phyloP scores from a whole-genome alignment of 2,797 vertebrate species.

The Hypotaenidia philippensis region DNA sequence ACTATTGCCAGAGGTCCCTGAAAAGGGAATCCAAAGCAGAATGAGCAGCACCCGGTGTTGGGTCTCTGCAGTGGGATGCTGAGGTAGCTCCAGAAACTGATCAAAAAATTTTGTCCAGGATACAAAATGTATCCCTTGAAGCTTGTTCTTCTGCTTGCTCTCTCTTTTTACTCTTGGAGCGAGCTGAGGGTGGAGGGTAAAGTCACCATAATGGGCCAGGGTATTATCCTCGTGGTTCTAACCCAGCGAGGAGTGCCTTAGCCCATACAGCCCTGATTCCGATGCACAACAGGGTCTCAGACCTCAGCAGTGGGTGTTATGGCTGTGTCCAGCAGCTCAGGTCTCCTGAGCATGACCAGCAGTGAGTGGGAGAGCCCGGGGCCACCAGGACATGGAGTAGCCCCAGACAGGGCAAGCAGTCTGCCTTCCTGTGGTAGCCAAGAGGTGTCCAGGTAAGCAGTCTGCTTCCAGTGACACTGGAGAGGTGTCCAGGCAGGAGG shows the following conservation, averaged over 20 bases:
- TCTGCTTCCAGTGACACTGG: neutral
- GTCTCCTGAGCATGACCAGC: neutral
- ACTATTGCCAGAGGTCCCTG: neutral
- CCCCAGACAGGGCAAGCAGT: neutral
- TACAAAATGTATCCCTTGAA: neutral
- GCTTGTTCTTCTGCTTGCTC: neutral
- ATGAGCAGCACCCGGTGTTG: rapidly evolving
- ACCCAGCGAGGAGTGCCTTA: no score
- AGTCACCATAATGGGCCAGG: neutral
- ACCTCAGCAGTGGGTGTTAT: rapidly evolving
- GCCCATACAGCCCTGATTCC: rapidly evolving
- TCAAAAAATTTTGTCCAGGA: neutral
- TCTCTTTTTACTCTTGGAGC: neutral
- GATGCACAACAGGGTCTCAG: neutral
- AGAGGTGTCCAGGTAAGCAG: neutral
- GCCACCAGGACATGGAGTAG: rapidly evolving
- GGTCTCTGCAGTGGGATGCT: neutral
- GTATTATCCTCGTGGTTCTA: neutral
- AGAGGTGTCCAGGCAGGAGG: neutral
- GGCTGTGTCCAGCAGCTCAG: neutral
- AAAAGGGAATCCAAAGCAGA: neutral
- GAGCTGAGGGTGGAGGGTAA: neutral
- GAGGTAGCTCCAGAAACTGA: neutral
- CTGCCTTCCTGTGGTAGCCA: neutral
- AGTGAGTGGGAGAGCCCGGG: neutral